Evolutionary conservation across 2,888 invertebrate species (phyloP).

Genomic region (Drosophila seclusa): DNA sequence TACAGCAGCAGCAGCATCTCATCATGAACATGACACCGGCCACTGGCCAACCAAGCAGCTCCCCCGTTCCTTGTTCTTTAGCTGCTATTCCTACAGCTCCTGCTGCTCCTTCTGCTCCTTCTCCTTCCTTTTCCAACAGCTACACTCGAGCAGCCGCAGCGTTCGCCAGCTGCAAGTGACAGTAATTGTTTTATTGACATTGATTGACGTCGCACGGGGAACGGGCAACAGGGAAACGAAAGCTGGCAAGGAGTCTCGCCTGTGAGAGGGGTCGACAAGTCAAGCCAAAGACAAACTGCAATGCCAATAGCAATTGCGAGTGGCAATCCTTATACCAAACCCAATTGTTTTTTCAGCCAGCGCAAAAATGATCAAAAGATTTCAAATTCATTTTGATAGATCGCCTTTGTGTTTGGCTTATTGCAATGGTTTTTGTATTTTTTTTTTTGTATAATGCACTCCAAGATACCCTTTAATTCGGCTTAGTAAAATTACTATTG

Average conservation of each 20-base stretch:
- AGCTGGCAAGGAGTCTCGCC: conserved; percentile 14
- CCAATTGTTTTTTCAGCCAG: conserved; percentile 40
- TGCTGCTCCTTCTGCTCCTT: background rate
- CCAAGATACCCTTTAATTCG: conserved; percentile 29
- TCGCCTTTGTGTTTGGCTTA: conserved; percentile 56
- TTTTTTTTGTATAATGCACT: conserved; percentile 1
- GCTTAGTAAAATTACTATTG: background rate
- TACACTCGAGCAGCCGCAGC: conserved; percentile 23
- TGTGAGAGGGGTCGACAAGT: conserved; percentile 52
- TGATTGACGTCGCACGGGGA: conserved; percentile 76
- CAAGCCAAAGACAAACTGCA: conserved; percentile 79
- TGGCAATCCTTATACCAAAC: conserved; percentile 42
- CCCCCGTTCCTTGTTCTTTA: background rate
- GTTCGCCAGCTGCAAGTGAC: conserved; percentile 77
- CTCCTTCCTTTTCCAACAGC: background rate
- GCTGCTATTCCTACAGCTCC: background rate
- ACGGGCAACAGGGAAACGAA: conserved; percentile 10
- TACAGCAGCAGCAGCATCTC: conserved; percentile 22
- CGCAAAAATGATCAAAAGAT: conserved; percentile 81
- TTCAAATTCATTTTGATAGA: conserved; percentile 81
- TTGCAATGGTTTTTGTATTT: background rate
- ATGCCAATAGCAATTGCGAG: conserved; percentile 55
- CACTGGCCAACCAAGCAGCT: conserved; percentile 1
- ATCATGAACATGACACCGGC: conserved; percentile 58
- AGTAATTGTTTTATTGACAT: conserved; percentile 83